Base-by-base conservation (phyloP, 2,113 vertebrate genomes). In the Myrmophylax atrothorax region DNA sequence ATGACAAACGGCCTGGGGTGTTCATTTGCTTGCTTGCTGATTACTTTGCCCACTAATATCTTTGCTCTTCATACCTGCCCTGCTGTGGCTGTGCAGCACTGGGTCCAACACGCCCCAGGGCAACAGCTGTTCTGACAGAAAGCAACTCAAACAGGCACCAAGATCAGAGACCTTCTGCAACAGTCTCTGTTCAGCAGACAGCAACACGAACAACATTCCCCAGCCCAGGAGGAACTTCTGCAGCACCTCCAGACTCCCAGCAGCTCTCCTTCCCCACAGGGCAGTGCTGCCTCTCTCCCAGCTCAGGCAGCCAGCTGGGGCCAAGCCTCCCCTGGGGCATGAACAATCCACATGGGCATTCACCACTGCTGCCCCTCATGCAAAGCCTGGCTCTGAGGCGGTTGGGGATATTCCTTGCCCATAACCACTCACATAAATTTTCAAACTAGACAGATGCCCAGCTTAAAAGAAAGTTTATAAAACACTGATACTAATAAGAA, bases 181-280 rank as follows among this genome's bases (percentile, higher is more conserved):
- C 44, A 88, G 53, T 6, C 79, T 80, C 7, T 12, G 62, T 35
- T 50, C 46, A n/a, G 67, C 74, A 46, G 19, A 7, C 1, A 49
- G 76, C 0, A 0, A 18, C 38, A 31, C 10, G 2, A 29, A 2
- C 0, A 3, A 6, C 0, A 1, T 8, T 25, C 5, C 50, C 40
- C 47, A 15, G 70, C 24, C 60, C 52, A 23, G 40, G 18, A 69
- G 75, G 56, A 62, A 12, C 29, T 3, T 24, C 50, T 56, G 19
- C 67, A 40, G 62, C 3, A 58, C 40, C 69, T 37, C 42, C 25
- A 24, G 14, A 2, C 4, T 1, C 5, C 7, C 3, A 3, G 6
- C 62, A 62, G 50, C 60, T 25, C 33, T 23, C 16, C 1, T 3
- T 46, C 17, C 49, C 56, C 47, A 6, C 1, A 7, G 6, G 3